phyloP scores from a whole-genome alignment of 2,113 vertebrate genomes.

The Anguilla japonica region DNA sequence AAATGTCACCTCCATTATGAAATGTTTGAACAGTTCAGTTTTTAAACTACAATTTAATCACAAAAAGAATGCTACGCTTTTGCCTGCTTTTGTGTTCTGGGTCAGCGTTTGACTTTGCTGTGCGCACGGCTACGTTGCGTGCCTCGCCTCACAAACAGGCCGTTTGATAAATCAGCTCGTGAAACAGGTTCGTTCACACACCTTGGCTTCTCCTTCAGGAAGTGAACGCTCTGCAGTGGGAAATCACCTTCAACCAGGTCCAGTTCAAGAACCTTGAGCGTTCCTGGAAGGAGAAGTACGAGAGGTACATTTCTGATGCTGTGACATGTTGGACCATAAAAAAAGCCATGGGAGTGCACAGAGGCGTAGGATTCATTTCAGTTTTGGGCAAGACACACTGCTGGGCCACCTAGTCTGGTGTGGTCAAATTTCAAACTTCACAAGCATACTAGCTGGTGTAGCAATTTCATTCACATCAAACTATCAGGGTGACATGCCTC shows the following conservation, averaged over 20 bases:
- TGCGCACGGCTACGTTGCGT: neutral
- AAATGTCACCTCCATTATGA: neutral
- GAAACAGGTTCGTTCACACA: neutral
- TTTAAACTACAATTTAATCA: neutral
- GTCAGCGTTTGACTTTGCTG: neutral
- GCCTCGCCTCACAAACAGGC: neutral
- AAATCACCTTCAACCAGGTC: constrained; percentile 85
- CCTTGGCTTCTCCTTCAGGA: constrained; percentile 71
- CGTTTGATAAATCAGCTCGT: neutral
- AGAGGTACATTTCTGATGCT: constrained; percentile 63
- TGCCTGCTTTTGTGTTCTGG: neutral
- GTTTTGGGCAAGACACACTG: no score
- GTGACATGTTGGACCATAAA: neutral
- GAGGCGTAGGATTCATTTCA: neutral
- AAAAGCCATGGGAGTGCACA: neutral
- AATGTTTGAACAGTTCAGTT: neutral
- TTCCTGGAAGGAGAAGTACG: constrained; percentile 80
- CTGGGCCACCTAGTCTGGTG: no score
- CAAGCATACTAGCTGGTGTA: no score
- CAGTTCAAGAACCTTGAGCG: constrained; percentile 84
- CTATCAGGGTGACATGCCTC: no score
- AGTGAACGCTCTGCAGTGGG: constrained; percentile 89
- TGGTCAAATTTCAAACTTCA: no score
- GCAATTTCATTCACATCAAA: no score
- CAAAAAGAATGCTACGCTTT: neutral